Conservation (phyloP, 2,797 vertebrate genomes). For the Mormyrops boulengeri region DNA sequence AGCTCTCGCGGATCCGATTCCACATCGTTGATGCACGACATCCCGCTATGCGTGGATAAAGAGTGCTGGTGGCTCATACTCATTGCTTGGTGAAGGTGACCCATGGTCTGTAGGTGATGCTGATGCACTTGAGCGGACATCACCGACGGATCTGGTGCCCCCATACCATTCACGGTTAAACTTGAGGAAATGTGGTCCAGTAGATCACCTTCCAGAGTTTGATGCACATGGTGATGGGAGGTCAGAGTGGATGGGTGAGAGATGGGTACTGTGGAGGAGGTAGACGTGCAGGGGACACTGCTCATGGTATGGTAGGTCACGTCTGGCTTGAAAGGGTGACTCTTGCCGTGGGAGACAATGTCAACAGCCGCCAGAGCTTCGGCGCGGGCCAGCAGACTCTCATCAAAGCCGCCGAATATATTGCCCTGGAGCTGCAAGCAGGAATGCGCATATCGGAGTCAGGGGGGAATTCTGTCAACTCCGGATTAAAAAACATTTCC, state of each 20-base stretch:
- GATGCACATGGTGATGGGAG: constrained; percentile 71
- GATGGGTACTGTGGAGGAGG: constrained; percentile 71
- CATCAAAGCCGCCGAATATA: constrained; percentile 97
- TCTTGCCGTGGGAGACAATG: constrained; percentile 84
- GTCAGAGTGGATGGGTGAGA: constrained; percentile 69
- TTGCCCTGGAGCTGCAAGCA: constrained; percentile 91
- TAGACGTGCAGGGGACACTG: constrained; percentile 78
- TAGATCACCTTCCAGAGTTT: constrained; percentile 81
- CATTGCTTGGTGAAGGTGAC: constrained; percentile 83
- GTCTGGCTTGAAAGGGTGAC: constrained; percentile 87
- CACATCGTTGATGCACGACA: constrained; percentile 74
- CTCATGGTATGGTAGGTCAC: constrained; percentile 90
- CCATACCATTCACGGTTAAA: constrained; percentile 74
- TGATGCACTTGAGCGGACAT: constrained; percentile 70
- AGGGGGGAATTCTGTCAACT: constrained; percentile 90
- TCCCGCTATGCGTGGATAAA: constrained; percentile 64
- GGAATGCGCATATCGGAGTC: constrained; percentile 79
- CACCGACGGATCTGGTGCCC: constrained; percentile 66
- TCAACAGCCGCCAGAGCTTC: constrained; percentile 93
- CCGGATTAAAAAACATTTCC: constrained; percentile 81
- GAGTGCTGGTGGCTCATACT: constrained; percentile 73
- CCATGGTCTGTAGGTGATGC: constrained; percentile 80
- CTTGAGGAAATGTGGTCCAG: constrained; percentile 83
- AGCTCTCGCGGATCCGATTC: constrained; percentile 86
- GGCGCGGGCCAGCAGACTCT: constrained; percentile 91